These are phyloP conservation scores for Bolborhynchus lineola DNA, from an alignment of 2,113 vertebrate species.

Conservation along the genomic window DNA sequence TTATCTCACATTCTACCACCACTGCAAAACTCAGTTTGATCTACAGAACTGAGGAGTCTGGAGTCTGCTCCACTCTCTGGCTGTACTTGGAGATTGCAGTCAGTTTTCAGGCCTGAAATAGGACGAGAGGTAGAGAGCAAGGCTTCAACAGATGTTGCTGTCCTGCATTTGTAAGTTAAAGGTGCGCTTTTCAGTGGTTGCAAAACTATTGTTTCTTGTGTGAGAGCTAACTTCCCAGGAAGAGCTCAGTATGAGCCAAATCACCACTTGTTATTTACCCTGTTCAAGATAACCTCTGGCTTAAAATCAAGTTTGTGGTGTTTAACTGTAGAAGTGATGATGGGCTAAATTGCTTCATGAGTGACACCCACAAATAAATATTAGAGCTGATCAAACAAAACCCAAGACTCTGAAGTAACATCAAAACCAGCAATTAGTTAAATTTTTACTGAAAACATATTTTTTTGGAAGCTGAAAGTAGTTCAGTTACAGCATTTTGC, in stretches of 20 bases:
- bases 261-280: background rate
- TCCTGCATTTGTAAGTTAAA: background rate
- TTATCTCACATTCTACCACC: background rate
- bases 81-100: background rate
- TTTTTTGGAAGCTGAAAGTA: slow-evolving; percentile 21
- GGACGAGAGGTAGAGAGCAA: background rate
- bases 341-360: slow-evolving; percentile 16
- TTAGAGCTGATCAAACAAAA: slow-evolving; percentile 15
- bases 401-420: background rate
- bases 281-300: background rate
- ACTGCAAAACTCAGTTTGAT: background rate
- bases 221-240: background rate
- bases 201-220: background rate
- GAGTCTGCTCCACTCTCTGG: background rate
- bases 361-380: slow-evolving; percentile 24
- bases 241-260: background rate
- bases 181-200: background rate
- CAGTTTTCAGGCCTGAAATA: background rate
- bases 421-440: slow-evolving; percentile 28
- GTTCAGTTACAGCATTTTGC: background rate
- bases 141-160: background rate
- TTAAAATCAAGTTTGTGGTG: background rate
- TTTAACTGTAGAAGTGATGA: background rate
- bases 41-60: background rate
- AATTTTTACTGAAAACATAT: slow-evolving; percentile 12